A percentile compares a stretch with the other conserved stretches of the same genome.
These are phyloP conservation scores for Atta texana DNA, from an alignment of 1,140 invertebrate species.

Conservation along the genomic window DNA sequence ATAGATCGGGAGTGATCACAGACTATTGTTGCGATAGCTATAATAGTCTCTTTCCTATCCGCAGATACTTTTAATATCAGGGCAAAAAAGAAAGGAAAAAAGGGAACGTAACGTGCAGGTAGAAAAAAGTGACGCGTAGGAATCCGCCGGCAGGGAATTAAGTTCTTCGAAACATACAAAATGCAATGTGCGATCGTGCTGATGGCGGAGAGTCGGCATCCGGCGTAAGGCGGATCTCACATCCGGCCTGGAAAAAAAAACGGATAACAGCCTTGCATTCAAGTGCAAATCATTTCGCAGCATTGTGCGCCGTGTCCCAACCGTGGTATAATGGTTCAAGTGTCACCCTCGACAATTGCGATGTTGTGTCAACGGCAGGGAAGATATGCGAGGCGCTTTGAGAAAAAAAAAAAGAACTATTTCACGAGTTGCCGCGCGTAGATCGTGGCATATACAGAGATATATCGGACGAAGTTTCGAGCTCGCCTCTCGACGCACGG, in stretches of 20 bases:
- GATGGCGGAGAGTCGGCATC: constrained; percentile 75
- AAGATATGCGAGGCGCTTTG: neutral
- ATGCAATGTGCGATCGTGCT: constrained; percentile 21
- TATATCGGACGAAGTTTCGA: neutral
- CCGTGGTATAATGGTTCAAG: constrained; percentile 57
- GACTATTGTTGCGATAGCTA: constrained; percentile 27
- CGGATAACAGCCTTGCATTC: constrained; percentile 78
- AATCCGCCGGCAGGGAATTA: constrained; percentile 46
- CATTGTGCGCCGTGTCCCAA: constrained; percentile 77
- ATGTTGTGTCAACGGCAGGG: constrained; percentile 11
- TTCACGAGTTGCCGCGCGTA: neutral
- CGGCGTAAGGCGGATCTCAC: constrained; percentile 73
- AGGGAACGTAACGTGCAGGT: neutral
- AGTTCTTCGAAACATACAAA: constrained; percentile 44
- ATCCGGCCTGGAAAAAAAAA: constrained; percentile 76
- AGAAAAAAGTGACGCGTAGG: constrained; percentile 13
- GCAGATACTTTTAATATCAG: constrained; percentile 18
- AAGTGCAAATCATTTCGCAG: constrained; percentile 82
- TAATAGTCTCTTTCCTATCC: constrained; percentile 13
- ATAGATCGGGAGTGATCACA: neutral
- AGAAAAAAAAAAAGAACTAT: neutral
- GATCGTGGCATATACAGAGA: neutral
- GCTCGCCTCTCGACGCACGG: neutral
- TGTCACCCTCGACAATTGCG: constrained; percentile 55
- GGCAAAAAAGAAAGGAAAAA: constrained; percentile 4